Evolutionary conservation across 2,888 invertebrate species (phyloP).

Genomic region (Oscheius myriophilus): DNA sequence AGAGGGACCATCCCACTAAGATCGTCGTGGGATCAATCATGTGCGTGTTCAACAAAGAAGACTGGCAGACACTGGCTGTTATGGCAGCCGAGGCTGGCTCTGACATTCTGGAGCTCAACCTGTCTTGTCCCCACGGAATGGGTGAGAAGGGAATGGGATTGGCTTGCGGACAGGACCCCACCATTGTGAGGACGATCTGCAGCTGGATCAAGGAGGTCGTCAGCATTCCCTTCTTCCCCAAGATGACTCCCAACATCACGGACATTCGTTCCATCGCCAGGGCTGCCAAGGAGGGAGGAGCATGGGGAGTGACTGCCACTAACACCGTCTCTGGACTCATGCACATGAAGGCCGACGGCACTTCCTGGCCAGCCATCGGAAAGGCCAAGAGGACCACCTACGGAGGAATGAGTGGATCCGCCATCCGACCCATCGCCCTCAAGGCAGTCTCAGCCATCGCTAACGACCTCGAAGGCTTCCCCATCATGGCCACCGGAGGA

Average conservation of each 20-base stretch:
- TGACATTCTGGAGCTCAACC: slow-evolving; percentile 92
- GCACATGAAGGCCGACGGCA: slow-evolving; percentile 83
- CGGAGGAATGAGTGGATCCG: slow-evolving; percentile 75
- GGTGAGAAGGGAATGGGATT: slow-evolving; percentile 84
- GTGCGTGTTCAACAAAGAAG: slow-evolving; percentile 75
- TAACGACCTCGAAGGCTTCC: slow-evolving; percentile 84
- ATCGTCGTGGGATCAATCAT: slow-evolving; percentile 69
- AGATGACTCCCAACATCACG: slow-evolving; percentile 96
- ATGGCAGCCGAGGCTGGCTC: slow-evolving; percentile 83
- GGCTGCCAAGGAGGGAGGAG: slow-evolving; percentile 89
- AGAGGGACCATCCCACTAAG: slow-evolving; percentile 82
- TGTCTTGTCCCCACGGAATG: slow-evolving; percentile 99
- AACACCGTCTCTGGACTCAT: slow-evolving; percentile 96
- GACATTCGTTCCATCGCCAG: slow-evolving; percentile 87
- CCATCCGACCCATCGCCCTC: slow-evolving; percentile 91
- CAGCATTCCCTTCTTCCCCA: slow-evolving; percentile 91
- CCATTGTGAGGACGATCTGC: slow-evolving; percentile 86
- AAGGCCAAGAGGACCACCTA: slow-evolving; percentile 76
- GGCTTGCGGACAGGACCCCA: slow-evolving; percentile 94
- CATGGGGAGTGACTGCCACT: slow-evolving; percentile 93
- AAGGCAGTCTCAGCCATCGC: slow-evolving; percentile 88
- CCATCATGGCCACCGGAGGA: slow-evolving; percentile 94
- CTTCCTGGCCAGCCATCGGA: slow-evolving; percentile 92
- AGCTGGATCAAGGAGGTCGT: slow-evolving; percentile 81
- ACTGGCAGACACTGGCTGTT: slow-evolving; percentile 86